Evolutionary conservation across 2,797 vertebrate species (phyloP).

Genomic region (Sciurus carolinensis): DNA sequence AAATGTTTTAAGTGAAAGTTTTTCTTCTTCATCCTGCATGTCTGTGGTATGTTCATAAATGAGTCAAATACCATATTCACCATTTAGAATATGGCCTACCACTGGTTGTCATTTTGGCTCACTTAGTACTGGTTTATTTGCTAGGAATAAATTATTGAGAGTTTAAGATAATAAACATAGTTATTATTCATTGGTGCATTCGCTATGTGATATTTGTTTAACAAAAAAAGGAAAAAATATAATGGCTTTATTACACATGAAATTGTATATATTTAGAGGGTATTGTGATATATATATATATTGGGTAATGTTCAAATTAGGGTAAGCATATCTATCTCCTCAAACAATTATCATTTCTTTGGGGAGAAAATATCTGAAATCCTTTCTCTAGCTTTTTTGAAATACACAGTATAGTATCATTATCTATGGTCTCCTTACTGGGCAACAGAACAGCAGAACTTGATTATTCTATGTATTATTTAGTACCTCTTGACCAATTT

Average conservation of each 20-base stretch:
- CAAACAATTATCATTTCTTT: background rate
- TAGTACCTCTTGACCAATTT: background rate
- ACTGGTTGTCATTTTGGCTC: constrained; percentile 32
- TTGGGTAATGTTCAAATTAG: background rate
- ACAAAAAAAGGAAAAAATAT: background rate
- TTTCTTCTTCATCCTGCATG: background rate
- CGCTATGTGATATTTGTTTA: background rate
- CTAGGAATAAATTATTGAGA: constrained; percentile 34
- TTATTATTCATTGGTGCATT: background rate
- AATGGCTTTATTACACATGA: background rate
- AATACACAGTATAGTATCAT: background rate
- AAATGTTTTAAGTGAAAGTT: background rate
- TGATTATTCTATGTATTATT: background rate
- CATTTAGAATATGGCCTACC: background rate
- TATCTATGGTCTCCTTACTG: too few relatives aligned
- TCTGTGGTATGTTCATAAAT: background rate
- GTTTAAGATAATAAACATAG: constrained; percentile 27
- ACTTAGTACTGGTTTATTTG: background rate
- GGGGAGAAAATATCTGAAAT: background rate
- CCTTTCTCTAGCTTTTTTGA: background rate
- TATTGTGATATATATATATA: background rate
- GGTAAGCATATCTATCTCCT: background rate
- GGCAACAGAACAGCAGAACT: fast-evolving
- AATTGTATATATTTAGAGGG: background rate
- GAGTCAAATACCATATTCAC: background rate